Evolutionary conservation across 2,888 invertebrate genomes (phyloP), one percentile per base, ranked within the genome.

Genomic region (Cremastinae sp.): DNA sequence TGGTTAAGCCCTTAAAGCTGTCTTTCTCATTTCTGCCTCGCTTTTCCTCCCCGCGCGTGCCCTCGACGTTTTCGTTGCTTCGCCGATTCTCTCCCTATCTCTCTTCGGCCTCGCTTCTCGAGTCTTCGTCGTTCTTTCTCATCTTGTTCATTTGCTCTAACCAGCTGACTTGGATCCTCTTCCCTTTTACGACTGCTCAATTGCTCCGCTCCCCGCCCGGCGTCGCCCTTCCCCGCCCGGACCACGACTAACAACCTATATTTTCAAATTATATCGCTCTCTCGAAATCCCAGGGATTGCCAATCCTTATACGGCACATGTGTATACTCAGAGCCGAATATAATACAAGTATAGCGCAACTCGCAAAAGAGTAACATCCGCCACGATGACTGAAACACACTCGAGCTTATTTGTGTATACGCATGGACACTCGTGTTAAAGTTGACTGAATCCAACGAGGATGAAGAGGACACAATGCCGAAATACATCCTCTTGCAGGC

Each of bases 1-100:
- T 61, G 68, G 41, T 56, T 62, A 56, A 68, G 54, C 62, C 54
- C 59, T 49, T 54, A 68, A 68, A 47, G 56, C 56, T 56, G 53
- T 75, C 71, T 71, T 28, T 22, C 68, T 53, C 75, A 65, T 66
- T 65, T 61, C 51, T 41, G 45, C 51, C 62, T 51, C 34, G 43
- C 49, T 66, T 53, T 5, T 28, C 28, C 38, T 45, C 69, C 28
- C n/a, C n/a, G n/a, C 41, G 34, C 34, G 22, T 34, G 14, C 36
- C 14, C 45, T 20, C 36, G 12, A 34, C 41, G n/a, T 47, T 65
- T 41, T 51, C 47, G 61, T 43, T 45, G 18, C 14, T 69, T n/a
- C n/a, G n/a, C 51, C 5, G 10, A 12, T 9, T 12, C 12, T 41
- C 41, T 41, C 41, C 8, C 41, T 41, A 2, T 41, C 9, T 9